A percentile compares a stretch with the other conserved stretches of the same genome.
Evolutionary conservation across 1,140 invertebrate species (phyloP).

Genomic region (Hirudo medicinalis): DNA sequence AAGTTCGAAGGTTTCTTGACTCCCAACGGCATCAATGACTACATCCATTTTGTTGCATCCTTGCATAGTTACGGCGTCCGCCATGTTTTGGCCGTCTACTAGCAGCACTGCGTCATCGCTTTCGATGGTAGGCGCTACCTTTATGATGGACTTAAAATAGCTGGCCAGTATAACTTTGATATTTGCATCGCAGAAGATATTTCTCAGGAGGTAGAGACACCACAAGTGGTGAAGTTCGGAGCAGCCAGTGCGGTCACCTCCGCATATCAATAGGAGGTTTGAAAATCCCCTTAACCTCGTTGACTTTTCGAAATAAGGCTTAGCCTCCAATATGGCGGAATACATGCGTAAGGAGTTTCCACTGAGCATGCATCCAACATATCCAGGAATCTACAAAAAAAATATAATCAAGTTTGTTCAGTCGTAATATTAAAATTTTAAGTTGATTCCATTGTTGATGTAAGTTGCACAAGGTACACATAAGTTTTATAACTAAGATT

Average conservation of each 20-base stretch:
- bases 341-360: slow-evolving; percentile 17
- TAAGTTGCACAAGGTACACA: too few species aligned
- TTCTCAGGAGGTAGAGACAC: slow-evolving; percentile 16
- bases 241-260: neutral
- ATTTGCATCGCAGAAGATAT: slow-evolving; percentile 23
- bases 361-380: slow-evolving; percentile 21
- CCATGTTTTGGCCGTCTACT: neutral
- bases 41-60: slow-evolving; percentile 24
- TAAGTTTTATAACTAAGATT: too few species aligned
- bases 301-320: slow-evolving; percentile 18
- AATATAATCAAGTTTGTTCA: too few species aligned
- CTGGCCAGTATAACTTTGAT: slow-evolving; percentile 21
- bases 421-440: too few species aligned
- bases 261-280: slow-evolving; percentile 16
- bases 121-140: neutral
- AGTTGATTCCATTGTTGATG: too few species aligned
- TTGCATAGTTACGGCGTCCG: slow-evolving; percentile 16
- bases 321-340: slow-evolving; percentile 8
- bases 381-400: slow-evolving; percentile 7
- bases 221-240: slow-evolving; percentile 14
- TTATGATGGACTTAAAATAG: neutral
- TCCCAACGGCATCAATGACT: slow-evolving; percentile 20
- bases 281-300: slow-evolving; percentile 17
- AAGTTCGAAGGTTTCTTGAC: slow-evolving; percentile 6
- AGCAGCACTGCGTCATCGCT: slow-evolving; percentile 17